Evolutionary conservation across 2,113 vertebrate genomes (phyloP).

Genomic region (Pterophyllum scalare): DNA sequence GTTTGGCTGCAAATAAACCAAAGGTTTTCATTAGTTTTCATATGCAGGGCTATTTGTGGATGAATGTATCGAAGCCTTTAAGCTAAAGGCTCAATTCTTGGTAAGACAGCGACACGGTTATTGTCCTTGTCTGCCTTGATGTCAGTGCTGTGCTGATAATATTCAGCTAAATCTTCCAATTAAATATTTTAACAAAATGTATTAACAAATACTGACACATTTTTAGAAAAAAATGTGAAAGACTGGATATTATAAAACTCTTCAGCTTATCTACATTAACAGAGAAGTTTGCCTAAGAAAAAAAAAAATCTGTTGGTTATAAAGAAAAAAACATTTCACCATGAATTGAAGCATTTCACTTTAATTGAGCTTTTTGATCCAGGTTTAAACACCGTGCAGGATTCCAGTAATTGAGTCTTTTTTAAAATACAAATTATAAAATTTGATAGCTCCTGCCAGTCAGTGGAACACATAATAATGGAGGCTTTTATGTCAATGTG

Average conservation of each 20-base stretch:
- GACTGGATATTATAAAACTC: neutral
- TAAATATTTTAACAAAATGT: neutral
- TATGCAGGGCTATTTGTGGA: neutral
- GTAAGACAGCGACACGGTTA: neutral
- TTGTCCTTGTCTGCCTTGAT: too few species aligned
- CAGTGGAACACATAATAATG: neutral
- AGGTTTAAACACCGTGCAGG: slow-evolving; percentile 2
- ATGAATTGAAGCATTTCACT: neutral
- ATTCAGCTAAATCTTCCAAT: neutral
- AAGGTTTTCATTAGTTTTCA: neutral
- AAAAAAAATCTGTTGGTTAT: slow-evolving; percentile 11
- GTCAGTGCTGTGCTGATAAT: neutral
- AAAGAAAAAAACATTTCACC: neutral
- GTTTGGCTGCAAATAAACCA: neutral
- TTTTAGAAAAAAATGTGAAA: neutral
- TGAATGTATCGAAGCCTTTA: neutral
- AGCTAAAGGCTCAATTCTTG: neutral
- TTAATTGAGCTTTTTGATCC: slow-evolving; percentile 15
- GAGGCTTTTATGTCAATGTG: neutral
- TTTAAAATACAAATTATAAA: slow-evolving; percentile 14
- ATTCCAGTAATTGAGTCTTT: slow-evolving; percentile 10
- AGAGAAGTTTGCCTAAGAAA: neutral
- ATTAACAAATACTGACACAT: neutral
- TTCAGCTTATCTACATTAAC: neutral
- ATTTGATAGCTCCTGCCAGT: neutral